Conservation (phyloP, 2,888 invertebrate species). For the Patella depressa region DNA sequence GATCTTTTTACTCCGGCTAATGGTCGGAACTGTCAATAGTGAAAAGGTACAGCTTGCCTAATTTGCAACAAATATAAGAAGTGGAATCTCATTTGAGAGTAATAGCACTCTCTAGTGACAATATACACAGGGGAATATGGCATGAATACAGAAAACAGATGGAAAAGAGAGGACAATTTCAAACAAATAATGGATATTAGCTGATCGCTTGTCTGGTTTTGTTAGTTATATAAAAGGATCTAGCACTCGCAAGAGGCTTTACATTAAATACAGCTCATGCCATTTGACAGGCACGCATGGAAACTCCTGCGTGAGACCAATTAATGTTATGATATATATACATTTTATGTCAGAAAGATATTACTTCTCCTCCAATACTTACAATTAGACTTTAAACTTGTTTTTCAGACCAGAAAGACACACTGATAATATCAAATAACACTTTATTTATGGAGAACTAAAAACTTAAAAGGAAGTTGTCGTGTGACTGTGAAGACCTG, state of each 20-base stretch:
- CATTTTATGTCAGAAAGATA: too few species aligned
- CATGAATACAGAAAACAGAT: constrained; percentile 13
- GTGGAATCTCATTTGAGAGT: constrained; percentile 23
- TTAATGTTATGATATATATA: too few species aligned
- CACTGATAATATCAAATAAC: too few species aligned
- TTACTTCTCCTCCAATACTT: too few species aligned
- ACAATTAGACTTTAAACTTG: too few species aligned
- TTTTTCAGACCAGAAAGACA: too few species aligned
- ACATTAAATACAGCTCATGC: too few species aligned
- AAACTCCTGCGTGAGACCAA: too few species aligned
- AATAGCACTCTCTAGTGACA: constrained; percentile 26
- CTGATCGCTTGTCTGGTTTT: constrained; percentile 20
- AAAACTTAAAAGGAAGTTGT: too few species aligned
- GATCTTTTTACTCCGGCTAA: constrained; percentile 15
- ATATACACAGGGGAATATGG: constrained; percentile 1
- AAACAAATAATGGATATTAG: constrained; percentile 24
- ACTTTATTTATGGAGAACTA: too few species aligned
- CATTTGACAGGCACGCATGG: too few species aligned
- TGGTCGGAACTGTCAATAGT: constrained; percentile 18
- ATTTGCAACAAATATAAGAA: constrained; percentile 27
- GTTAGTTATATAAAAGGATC: constrained; percentile 23
- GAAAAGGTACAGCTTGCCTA: constrained; percentile 26
- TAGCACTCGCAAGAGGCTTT: constrained; percentile 20
- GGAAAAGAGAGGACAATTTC: constrained; percentile 16
- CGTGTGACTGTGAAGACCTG: too few species aligned